Evolutionary conservation across 2,113 vertebrate genomes (phyloP), one percentile per base, ranked within the genome.

Genomic region (Corythoichthys haematopterus): DNA sequence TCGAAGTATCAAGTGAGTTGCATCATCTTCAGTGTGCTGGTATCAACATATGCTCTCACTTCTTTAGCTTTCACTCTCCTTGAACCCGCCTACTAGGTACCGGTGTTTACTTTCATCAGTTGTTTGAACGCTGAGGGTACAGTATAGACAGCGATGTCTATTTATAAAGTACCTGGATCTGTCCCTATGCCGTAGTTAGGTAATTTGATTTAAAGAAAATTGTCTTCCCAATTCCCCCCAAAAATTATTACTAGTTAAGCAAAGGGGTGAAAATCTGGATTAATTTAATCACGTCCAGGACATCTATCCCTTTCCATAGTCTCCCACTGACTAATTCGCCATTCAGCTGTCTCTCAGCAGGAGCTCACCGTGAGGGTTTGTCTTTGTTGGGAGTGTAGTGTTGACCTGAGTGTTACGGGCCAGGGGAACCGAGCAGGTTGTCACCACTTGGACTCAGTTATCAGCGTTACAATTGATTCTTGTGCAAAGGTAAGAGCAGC

Each of bases 391-490:
- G 67, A 80, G 87, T 85, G 79, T 88, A 83, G 77, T 82, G 81
- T 92, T 88, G 87, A 36, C 55, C 90, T 28, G n/a, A 77, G 35
- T 2, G 37, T 57, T 64, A 63, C 28, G 2, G 72, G 83, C 84
- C 82, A 83, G 73, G 61, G 72, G 81, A 70, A 80, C 85, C 77
- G 83, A 80, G 75, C 68, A 65, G 82, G 65, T 71, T 85, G 87
- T 90, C 87, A 87, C 72, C 78, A 72, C 66, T 80, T 71, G 65
- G 86, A 87, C 86, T 80, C 87, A 76, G 82, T 78, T 70, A 79
- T 78, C 78, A 55, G 60, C 68, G 75, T 81, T 63, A 92, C 90
- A 92, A 91, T 89, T 86, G 89, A 85, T 85, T 84, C 82, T 87
- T 89, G 88, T 87, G 87, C 85, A 85, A 79, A 76, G 74, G 80